Percentiles rank a stretch among this genome's conserved stretches.
Conservation (phyloP, 1,140 invertebrate genomes). For the Drosophila triauraria region DNA sequence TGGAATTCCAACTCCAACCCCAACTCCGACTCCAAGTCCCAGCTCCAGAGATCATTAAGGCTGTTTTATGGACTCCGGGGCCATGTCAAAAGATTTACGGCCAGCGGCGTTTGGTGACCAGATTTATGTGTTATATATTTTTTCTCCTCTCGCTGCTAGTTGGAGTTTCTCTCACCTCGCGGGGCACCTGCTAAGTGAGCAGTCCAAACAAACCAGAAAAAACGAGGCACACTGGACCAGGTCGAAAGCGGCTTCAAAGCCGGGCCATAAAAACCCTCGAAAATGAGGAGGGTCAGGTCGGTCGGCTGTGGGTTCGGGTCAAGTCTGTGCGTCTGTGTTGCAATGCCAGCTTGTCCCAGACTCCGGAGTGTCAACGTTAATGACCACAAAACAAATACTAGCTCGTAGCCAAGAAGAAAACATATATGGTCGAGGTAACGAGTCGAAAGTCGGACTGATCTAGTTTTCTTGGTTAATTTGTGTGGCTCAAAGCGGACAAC, state of each 20-base stretch:
- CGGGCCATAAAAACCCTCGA: slow-evolving; percentile 35
- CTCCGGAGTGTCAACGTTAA: slow-evolving; percentile 47
- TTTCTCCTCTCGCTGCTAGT: not conserved
- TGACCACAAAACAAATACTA: slow-evolving; percentile 42
- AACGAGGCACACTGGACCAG: slow-evolving; percentile 9
- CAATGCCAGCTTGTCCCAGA: slow-evolving; percentile 8
- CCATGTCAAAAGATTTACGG: slow-evolving; percentile 67
- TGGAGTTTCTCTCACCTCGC: slow-evolving; percentile 14
- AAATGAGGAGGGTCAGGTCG: slow-evolving; percentile 39
- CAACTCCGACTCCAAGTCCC: slow-evolving; percentile 21
- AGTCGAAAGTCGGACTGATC: slow-evolving; percentile 20
- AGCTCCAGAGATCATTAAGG: slow-evolving; percentile 57
- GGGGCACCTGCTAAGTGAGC: slow-evolving; percentile 50
- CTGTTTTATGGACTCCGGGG: slow-evolving; percentile 63
- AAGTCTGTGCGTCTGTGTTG: slow-evolving; percentile 28
- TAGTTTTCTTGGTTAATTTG: slow-evolving; percentile 29
- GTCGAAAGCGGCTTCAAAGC: slow-evolving; percentile 18
- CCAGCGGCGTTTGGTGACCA: slow-evolving; percentile 61
- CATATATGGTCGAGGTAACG: not conserved
- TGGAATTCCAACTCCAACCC: slow-evolving; percentile 26
- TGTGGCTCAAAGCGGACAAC: slow-evolving; percentile 7
- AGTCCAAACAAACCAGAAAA: slow-evolving; percentile 18
- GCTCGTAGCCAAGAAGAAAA: not conserved
- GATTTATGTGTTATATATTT: slow-evolving; percentile 63
- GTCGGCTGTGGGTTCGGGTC: slow-evolving; percentile 3